Evolutionary conservation across 1,140 invertebrate genomes (phyloP).

Genomic region (Stenopsyche tienmushanensis): DNA sequence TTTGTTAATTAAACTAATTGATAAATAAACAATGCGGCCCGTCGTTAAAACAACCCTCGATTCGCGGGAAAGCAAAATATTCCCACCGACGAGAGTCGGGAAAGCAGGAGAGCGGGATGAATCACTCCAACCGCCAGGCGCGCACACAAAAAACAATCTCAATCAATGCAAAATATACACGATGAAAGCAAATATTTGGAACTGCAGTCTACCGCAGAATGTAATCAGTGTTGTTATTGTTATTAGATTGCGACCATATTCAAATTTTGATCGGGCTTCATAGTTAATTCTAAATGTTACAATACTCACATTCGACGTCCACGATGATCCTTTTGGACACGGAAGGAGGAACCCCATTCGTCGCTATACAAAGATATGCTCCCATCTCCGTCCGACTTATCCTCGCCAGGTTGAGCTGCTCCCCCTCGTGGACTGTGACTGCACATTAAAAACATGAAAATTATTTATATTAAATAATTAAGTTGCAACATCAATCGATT

Average conservation of each 20-base stretch:
- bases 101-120: too few species aligned
- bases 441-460: constrained; percentile 46
- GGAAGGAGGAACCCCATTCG: constrained; percentile 82
- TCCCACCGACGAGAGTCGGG: not conserved
- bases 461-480: not conserved
- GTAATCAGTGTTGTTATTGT: not conserved
- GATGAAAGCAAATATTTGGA: not conserved
- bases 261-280: too few species aligned
- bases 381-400: constrained; percentile 85
- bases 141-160: not conserved
- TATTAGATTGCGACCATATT: too few species aligned
- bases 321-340: constrained; percentile 85
- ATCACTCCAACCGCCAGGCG: too few species aligned
- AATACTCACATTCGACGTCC: constrained; percentile 82
- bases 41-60: constrained; percentile 13
- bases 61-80: constrained; percentile 9
- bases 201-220: not conserved
- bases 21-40: constrained; percentile 9
- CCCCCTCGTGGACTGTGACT: constrained; percentile 77
- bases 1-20: constrained; percentile 21
- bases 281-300: not conserved
- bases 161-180: not conserved
- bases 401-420: constrained; percentile 78
- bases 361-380: constrained; percentile 81
- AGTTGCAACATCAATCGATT: too few species aligned